Conservation (phyloP, 2,888 invertebrate species). For the Ennomos erosarius region DNA sequence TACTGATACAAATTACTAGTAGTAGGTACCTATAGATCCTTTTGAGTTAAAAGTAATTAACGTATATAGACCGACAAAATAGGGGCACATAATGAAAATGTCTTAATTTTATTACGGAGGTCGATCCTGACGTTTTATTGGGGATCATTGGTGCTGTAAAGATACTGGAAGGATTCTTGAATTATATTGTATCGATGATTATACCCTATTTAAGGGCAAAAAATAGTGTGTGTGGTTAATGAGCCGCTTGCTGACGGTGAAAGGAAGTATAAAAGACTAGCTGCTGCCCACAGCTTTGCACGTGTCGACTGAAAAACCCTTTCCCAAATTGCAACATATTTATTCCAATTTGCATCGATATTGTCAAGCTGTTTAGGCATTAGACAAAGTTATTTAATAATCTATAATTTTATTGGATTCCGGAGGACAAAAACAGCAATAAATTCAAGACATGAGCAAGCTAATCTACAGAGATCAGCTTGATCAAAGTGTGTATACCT, state of each 20-base stretch:
- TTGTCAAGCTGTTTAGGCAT: too few species aligned
- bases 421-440: too few species aligned
- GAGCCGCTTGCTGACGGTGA: not conserved
- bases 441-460: too few species aligned
- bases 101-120: conserved; percentile 79
- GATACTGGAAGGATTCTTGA: conserved; percentile 47
- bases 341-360: too few species aligned
- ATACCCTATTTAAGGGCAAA: conserved; percentile 35
- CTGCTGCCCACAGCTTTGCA: too few species aligned
- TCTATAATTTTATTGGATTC: too few species aligned
- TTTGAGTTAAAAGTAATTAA: conserved; percentile 53
- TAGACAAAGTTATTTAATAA: too few species aligned
- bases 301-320: too few species aligned
- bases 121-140: conserved; percentile 66
- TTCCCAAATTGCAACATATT: too few species aligned
- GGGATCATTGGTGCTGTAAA: conserved; percentile 65
- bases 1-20: conserved; percentile 1
- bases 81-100: conserved; percentile 81
- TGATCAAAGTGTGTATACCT: too few species aligned
- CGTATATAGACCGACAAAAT: conserved; percentile 75
- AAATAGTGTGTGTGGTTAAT: conserved; percentile 23
- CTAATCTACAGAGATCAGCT: too few species aligned
- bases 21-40: not conserved
- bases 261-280: not conserved
- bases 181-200: conserved; percentile 29